Evolutionary conservation across 2,113 vertebrate genomes (phyloP), one percentile per base, ranked within the genome.

Genomic region (Perca fluviatilis): DNA sequence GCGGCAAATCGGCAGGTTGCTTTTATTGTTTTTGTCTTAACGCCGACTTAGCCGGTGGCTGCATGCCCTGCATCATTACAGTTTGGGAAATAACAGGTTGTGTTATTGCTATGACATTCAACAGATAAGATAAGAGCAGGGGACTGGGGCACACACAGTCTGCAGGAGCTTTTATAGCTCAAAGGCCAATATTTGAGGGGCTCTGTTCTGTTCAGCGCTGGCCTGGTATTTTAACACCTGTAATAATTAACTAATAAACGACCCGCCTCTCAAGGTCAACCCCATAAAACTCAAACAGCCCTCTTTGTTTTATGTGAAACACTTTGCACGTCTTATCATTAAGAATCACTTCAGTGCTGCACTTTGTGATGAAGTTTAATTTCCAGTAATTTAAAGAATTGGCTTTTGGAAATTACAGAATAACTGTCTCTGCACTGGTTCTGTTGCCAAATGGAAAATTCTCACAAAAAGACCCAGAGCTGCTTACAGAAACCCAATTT

Each of bases 241-340:
- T 87, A 89, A 92, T 92, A 77, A 92, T 93, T 92, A 93, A 93
- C 92, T 74, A 57, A 81, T 91, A 79, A 88, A 87, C 54, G 18
- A 47, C 19, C 73, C 36, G 10, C 11, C 30, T 62, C 46, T 82
- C 83, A 87, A 89, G 84, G 89, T 88, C 80, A 84, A 15, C 30
- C 76, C 74, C 54, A 57, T 90, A 86, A 89, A 90, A 87, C 33
- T 43, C 27, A 43, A 79, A 66, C 63, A 0, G 33, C 12, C 5
- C 46, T 68, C 58, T 72, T 57, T 77, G 83, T 85, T 86, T 78
- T 61, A 78, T 66, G 33, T 67, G 77, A 78, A 80, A 65, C 51
- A 21, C 36, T 79, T 46, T 62, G 30, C 27, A 40, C 18, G 56
- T 71, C 46, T 67, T 76, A 60, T 88, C 61, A 46, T 61, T 60